Evolutionary conservation across 2,113 vertebrate genomes (phyloP).

Genomic region (Sorex fumeus): DNA sequence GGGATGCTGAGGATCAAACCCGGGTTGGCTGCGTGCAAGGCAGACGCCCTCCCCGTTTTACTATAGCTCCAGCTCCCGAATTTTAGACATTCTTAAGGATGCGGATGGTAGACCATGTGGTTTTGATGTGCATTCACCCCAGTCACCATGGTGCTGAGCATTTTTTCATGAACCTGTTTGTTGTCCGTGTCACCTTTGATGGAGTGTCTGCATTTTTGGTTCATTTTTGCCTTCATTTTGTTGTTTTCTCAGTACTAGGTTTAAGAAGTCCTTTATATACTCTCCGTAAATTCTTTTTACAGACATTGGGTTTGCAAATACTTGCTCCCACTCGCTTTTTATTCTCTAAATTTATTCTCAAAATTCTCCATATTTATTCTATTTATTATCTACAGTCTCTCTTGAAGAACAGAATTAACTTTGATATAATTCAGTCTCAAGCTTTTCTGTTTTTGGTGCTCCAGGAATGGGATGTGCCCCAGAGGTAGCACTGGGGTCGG

Average conservation of each 20-base stretch:
- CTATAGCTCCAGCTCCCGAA: too few relatives aligned
- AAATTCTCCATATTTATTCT: background rate
- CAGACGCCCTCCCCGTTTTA: too few relatives aligned
- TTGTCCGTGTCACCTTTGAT: background rate
- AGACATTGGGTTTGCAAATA: constrained; percentile 13
- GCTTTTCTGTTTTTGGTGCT: background rate
- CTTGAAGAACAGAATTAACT: constrained; percentile 28
- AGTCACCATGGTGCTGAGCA: background rate
- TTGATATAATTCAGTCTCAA: background rate
- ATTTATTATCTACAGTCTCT: background rate
- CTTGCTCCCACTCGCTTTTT: background rate
- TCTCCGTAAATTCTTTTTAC: constrained; percentile 2
- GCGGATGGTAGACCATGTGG: background rate
- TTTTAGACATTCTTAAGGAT: background rate
- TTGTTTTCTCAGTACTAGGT: constrained; percentile 27
- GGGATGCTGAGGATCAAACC: too few relatives aligned
- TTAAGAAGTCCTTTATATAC: constrained; percentile 1
- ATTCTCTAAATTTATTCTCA: background rate
- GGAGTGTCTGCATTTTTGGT: background rate
- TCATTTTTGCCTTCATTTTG: constrained; percentile 16
- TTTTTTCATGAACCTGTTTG: background rate
- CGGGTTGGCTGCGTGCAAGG: too few relatives aligned
- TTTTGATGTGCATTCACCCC: background rate
- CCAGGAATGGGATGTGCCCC: too few relatives aligned
- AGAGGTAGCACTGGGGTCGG: too few relatives aligned